Evolutionary conservation across 2,113 vertebrate species (phyloP).

Genomic region (Melanerpes aurifrons): DNA sequence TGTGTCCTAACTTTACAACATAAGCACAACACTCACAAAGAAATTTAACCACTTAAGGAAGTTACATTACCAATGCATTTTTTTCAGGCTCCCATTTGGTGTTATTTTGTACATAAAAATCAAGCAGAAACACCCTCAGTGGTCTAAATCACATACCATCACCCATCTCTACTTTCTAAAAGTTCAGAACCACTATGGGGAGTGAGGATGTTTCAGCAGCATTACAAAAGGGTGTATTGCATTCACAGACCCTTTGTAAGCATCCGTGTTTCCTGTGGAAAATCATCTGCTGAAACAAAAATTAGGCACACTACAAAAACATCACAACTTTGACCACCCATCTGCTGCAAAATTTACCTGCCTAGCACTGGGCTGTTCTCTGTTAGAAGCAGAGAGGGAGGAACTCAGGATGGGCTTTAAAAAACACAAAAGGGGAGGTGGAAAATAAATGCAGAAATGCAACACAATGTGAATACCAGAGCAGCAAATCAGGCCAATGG

Average conservation of each 20-base stretch:
- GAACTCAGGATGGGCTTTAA: slow-evolving; percentile 76
- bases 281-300: not conserved
- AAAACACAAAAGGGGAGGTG: slow-evolving; percentile 22
- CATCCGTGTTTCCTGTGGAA: not conserved
- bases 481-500: not conserved
- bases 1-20: not conserved
- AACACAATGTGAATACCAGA: not conserved
- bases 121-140: not conserved
- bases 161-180: not conserved
- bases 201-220: not conserved
- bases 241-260: slow-evolving; percentile 38
- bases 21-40: not conserved
- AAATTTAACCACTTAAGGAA: not conserved
- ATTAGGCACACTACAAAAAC: not conserved
- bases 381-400: slow-evolving; percentile 74
- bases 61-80: not conserved
- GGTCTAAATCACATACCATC: slow-evolving; percentile 54
- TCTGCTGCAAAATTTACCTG: slow-evolving; percentile 70
- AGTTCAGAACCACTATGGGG: not conserved
- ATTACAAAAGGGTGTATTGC: slow-evolving; percentile 23
- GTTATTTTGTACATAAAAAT: not conserved
- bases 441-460: not conserved
- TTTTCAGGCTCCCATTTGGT: not conserved
- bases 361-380: slow-evolving; percentile 72
- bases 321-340: slow-evolving; percentile 73